Evolutionary conservation across 2,113 vertebrate species (phyloP).

Genomic region (Boulengeromyrus knoepffleri): DNA sequence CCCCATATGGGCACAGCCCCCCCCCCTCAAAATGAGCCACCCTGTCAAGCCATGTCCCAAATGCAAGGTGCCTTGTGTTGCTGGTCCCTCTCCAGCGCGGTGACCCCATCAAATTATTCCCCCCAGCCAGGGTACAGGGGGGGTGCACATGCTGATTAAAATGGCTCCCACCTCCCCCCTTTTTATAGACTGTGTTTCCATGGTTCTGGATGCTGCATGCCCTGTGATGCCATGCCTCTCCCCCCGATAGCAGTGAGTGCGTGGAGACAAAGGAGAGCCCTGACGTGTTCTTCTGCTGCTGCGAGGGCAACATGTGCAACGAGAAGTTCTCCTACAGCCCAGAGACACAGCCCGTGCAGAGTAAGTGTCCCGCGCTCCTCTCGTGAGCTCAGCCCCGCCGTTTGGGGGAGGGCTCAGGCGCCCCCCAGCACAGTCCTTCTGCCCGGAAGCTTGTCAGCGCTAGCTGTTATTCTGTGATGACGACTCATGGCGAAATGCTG

Average conservation of each 20-base stretch:
- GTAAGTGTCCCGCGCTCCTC: constrained; percentile 54
- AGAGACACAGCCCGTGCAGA: constrained; percentile 64
- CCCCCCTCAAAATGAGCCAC: neutral
- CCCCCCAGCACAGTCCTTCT: neutral
- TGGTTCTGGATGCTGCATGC: neutral
- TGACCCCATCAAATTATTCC: no score
- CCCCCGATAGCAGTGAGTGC: constrained; percentile 69
- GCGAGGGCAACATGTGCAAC: constrained; percentile 87
- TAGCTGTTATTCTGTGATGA: no score
- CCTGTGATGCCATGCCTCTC: no score
- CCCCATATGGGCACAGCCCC: neutral
- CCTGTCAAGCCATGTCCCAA: neutral
- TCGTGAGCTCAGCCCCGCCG: neutral
- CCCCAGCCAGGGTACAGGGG: no score
- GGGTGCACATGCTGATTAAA: no score
- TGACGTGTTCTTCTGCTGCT: constrained; percentile 94
- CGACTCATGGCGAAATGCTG: neutral
- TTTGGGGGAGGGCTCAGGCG: neutral
- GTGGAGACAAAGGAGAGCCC: constrained; percentile 84
- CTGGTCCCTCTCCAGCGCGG: neutral
- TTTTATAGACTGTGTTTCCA: neutral
- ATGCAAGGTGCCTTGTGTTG: neutral
- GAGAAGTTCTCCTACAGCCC: constrained; percentile 81
- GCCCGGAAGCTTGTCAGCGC: neutral
- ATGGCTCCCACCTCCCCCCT: no score